These are phyloP conservation scores for Agelaius phoeniceus DNA, from an alignment of 2,113 vertebrate species.

Conservation along the genomic window DNA sequence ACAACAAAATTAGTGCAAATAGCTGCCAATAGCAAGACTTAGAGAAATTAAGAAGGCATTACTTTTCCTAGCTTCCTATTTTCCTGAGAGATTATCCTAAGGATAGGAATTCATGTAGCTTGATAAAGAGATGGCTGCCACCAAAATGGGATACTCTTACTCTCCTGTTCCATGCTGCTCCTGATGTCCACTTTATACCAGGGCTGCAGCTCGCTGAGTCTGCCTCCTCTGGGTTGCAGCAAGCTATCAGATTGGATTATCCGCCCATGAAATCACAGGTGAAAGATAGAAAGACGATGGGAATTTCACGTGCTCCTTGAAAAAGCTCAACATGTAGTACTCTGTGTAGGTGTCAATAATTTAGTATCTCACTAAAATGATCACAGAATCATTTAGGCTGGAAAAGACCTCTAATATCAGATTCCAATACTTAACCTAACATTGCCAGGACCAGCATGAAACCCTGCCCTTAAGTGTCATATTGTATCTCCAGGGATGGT, in stretches of 20 bases:
- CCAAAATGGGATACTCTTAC: background rate
- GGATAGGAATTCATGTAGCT: background rate
- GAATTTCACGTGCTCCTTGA: background rate
- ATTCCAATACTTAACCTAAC: background rate
- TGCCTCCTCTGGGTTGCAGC: background rate
- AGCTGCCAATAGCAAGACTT: background rate
- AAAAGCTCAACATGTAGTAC: background rate
- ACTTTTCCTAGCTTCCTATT: background rate
- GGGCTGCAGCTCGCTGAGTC: background rate
- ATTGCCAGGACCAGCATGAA: background rate
- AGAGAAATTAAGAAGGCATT: background rate
- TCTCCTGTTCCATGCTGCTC: background rate
- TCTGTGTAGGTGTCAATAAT: background rate
- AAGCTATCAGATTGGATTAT: background rate
- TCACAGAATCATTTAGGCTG: background rate
- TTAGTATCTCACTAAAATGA: background rate
- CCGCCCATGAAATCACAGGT: background rate
- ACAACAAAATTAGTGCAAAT: background rate
- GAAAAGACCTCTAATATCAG: background rate
- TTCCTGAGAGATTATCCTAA: background rate
- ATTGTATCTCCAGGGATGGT: background rate
- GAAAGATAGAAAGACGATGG: background rate
- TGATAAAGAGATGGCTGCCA: background rate
- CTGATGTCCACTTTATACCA: background rate
- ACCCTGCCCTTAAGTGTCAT: background rate